Evolutionary conservation across 2,113 vertebrate genomes (phyloP), one percentile per base, ranked within the genome.

Genomic region (Tachuris rubrigastra): DNA sequence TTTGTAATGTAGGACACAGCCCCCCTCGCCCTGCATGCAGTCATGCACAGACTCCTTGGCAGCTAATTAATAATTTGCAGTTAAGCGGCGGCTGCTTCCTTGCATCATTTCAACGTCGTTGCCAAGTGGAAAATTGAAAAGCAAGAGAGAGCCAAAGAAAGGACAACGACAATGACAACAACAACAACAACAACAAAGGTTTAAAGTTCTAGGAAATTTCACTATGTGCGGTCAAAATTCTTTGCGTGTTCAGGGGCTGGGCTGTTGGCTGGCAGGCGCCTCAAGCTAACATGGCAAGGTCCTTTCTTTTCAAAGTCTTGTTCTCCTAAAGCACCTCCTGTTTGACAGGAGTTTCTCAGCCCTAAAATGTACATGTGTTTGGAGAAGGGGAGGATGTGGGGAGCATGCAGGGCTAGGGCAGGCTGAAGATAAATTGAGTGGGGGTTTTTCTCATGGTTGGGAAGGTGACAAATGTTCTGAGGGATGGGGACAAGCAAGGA

Each of bases 11-110:
- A 72, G 94, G 83, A 86, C 92, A 94, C 76, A 89, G 94, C 69
- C 68, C 87, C 80, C 91, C 91, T 76, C 60, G 87, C 78, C 76
- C 93, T 87, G 90, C 30, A 52, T 96, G 94, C 90, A 84, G 87
- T 74, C 88, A 47, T 60, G 95, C 95, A 94, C 93, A 87, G 85
- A 74, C 68, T 94, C 89, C 87, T 79, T 95, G 93, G 92, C 90
- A 97, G 95, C 91, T 93, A 94, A 94, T 97, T 97, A 97, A 96
- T 94, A 95, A 94, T 95, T 93, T 96, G 85, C 78, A 87, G 85
- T 73, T 89, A 73, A 85, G 85, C 44, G 24, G 90, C 0, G 67
- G 78, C 89, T 94, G 71, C 72, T 91, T 78, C 76, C 87, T 97
- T 96, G 95, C 95, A 94, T 95, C 93, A 96, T 74, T 93, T 94